phyloP scores from a whole-genome alignment of 2,888 invertebrate species.

The Chloroclysta siterata region DNA sequence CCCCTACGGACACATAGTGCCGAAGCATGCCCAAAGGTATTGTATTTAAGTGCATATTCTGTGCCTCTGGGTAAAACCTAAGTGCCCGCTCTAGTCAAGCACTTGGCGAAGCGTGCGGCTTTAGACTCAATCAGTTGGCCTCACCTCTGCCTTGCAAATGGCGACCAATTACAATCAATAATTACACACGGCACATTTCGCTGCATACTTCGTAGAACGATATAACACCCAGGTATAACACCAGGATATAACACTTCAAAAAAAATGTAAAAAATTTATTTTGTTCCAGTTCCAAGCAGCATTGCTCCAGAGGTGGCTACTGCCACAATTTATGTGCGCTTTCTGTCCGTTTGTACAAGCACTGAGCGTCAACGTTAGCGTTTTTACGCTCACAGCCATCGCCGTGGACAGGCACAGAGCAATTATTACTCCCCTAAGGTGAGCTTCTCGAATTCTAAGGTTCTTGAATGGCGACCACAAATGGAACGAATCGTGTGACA shows the following conservation, averaged over 20 bases:
- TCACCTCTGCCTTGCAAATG: not conserved
- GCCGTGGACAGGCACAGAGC: slow-evolving; percentile 94
- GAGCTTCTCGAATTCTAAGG: slow-evolving; percentile 45
- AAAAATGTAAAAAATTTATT: not conserved
- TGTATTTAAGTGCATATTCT: not conserved
- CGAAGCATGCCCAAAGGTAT: too few species aligned
- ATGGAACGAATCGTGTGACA: too few species aligned
- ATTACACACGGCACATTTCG: too few species aligned
- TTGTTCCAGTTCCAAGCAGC: slow-evolving; percentile 92
- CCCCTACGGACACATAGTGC: too few species aligned
- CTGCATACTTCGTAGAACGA: too few species aligned
- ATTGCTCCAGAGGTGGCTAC: slow-evolving; percentile 92
- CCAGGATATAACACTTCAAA: too few species aligned
- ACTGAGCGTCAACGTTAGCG: slow-evolving; percentile 94
- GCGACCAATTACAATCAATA: not conserved
- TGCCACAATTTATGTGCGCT: slow-evolving; percentile 94
- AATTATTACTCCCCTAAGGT: slow-evolving; percentile 90
- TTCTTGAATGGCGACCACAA: too few species aligned
- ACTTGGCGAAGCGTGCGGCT: not conserved
- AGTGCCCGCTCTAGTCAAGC: not conserved
- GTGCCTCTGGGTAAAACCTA: not conserved
- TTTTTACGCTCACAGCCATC: slow-evolving; percentile 94
- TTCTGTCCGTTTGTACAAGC: slow-evolving; percentile 95
- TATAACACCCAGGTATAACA: too few species aligned
- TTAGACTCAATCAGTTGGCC: not conserved